Conservation (phyloP, 2,888 invertebrate genomes). For the Mythimna ferrago region DNA sequence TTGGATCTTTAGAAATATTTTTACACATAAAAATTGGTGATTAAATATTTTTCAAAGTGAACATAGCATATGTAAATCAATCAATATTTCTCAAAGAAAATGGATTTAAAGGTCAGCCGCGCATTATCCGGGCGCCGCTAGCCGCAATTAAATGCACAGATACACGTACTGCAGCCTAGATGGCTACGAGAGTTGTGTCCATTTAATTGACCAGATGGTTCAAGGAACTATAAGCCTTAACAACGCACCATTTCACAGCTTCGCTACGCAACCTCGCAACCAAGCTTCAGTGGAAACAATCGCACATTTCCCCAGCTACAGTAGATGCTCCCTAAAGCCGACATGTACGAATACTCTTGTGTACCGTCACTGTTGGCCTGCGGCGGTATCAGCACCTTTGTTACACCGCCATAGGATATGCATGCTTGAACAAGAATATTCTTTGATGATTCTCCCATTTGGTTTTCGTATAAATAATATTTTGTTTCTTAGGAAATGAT, state of each 20-base stretch:
- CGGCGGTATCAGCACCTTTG: conserved; percentile 40
- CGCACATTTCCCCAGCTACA: not conserved
- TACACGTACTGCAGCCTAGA: no score
- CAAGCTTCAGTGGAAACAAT: not conserved
- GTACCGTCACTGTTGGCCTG: conserved; percentile 11
- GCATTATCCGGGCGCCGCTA: no score
- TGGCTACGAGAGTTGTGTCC: no score
- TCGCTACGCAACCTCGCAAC: not conserved
- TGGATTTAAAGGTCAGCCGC: no score
- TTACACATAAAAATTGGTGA: no score
- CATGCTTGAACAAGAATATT: conserved; percentile 16
- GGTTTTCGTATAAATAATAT: not conserved
- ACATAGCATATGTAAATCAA: no score
- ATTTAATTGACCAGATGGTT: no score
- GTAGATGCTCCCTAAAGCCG: conserved; percentile 12
- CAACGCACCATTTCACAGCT: not conserved
- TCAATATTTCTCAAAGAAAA: no score
- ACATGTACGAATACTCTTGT: conserved; percentile 8
- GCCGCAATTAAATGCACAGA: no score
- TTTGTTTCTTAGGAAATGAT: not conserved
- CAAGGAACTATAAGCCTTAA: not conserved
- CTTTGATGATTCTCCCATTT: conserved; percentile 16
- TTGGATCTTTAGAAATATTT: no score
- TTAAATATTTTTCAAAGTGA: no score
- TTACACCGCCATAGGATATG: conserved; percentile 24